These are phyloP conservation scores for Synergus laeviventris DNA, from an alignment of 2,888 invertebrate species.

Conservation along the genomic window DNA sequence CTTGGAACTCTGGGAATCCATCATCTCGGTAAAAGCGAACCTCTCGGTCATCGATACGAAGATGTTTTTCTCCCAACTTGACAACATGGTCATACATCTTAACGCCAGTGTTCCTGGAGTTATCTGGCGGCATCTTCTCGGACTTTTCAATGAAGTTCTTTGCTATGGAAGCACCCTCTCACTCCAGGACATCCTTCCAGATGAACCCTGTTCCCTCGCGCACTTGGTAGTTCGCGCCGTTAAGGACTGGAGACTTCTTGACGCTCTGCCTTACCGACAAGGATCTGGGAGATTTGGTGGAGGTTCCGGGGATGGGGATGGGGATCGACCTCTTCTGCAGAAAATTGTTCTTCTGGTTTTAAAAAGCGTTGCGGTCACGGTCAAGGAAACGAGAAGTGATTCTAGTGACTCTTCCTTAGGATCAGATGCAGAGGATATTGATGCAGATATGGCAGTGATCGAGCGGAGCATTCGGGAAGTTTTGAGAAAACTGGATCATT, in stretches of 20 bases:
- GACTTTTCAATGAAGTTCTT: slow-evolving; percentile 91
- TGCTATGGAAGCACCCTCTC: slow-evolving; percentile 95
- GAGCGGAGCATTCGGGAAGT: slow-evolving; percentile 91
- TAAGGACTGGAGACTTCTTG: slow-evolving; percentile 88
- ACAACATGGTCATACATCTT: slow-evolving; percentile 86
- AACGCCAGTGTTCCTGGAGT: slow-evolving; percentile 85
- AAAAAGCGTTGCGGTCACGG: slow-evolving; percentile 92
- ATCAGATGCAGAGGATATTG: slow-evolving; percentile 90
- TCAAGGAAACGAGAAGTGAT: slow-evolving; percentile 92
- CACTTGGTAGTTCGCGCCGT: slow-evolving; percentile 91
- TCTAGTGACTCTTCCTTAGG: slow-evolving; percentile 91
- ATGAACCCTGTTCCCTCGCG: slow-evolving; percentile 91
- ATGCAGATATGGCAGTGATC: slow-evolving; percentile 92
- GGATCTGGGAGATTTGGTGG: slow-evolving; percentile 78
- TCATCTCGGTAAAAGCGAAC: slow-evolving; percentile 93
- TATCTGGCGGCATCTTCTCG: slow-evolving; percentile 90
- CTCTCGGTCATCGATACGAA: slow-evolving; percentile 92
- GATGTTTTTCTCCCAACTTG: slow-evolving; percentile 90
- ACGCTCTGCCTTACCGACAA: slow-evolving; percentile 76
- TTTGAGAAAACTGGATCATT: slow-evolving; percentile 87
- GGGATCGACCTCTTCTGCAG: slow-evolving; percentile 83
- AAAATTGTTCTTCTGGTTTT: slow-evolving; percentile 91
- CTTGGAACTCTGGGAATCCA: slow-evolving; percentile 91
- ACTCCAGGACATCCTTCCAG: slow-evolving; percentile 90
- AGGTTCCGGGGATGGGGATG: slow-evolving; percentile 71